phyloP scores from a whole-genome alignment of 2,113 vertebrate genomes.

The Sminthopsis crassicaudata region DNA sequence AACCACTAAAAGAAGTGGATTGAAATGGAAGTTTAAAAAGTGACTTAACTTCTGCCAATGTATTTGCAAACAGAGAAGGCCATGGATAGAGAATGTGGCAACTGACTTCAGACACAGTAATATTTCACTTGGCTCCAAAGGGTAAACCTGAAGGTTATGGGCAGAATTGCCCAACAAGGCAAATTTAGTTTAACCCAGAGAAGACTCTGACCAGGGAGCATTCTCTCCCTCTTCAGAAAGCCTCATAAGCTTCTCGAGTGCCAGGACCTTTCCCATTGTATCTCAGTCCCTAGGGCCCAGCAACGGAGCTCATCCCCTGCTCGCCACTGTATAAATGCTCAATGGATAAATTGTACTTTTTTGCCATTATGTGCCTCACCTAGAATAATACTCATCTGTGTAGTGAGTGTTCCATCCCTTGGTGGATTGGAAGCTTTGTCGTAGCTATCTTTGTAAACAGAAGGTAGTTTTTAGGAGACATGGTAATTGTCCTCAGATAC shows the following conservation, averaged over 20 bases:
- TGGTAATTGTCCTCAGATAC: not conserved
- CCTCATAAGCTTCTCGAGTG: not conserved
- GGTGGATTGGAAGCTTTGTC: not conserved
- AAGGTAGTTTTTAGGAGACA: not conserved
- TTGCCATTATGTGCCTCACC: not conserved
- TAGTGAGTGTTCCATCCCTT: not conserved
- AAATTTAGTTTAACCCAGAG: not conserved
- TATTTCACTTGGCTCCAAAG: not conserved
- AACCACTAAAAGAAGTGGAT: not conserved
- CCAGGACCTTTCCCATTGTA: not conserved
- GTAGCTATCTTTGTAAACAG: not conserved
- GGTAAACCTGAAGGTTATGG: not conserved
- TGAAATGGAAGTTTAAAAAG: not conserved
- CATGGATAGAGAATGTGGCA: not conserved
- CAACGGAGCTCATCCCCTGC: not conserved
- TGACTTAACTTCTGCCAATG: not conserved
- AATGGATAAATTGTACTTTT: fast-evolving
- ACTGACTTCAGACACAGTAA: not conserved
- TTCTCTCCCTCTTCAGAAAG: not conserved
- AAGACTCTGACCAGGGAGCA: not conserved
- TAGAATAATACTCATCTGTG: not conserved
- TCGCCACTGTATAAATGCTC: fast-evolving
- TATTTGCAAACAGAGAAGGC: not conserved
- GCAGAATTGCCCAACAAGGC: not conserved
- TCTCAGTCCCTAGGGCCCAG: not conserved